Conservation (phyloP, 92 coral and sea anemone species). For the Micromussa lordhowensis region DNA sequence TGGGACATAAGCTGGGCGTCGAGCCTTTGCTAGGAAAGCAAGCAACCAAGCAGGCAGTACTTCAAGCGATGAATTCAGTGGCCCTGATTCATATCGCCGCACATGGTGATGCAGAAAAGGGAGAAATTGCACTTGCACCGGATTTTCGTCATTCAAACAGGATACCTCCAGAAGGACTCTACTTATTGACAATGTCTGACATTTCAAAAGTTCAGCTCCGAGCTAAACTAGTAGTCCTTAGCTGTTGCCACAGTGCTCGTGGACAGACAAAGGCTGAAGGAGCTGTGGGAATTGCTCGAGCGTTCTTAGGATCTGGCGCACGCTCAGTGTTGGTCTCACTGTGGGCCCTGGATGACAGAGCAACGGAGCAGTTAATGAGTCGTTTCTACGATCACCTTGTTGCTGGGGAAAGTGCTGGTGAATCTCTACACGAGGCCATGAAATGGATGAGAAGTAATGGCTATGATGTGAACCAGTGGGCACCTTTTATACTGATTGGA, state of each 20-base stretch:
- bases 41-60: constrained; percentile 21
- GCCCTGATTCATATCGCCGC: neutral
- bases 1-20: neutral
- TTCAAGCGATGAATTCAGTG: neutral
- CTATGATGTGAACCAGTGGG: neutral
- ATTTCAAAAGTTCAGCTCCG: neutral
- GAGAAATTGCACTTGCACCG: neutral
- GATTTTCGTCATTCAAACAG: neutral
- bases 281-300: neutral
- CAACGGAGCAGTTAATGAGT: neutral
- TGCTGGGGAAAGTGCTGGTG: neutral
- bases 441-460: neutral
- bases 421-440: neutral
- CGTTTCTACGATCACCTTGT: neutral
- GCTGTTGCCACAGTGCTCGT: neutral
- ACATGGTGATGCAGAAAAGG: neutral
- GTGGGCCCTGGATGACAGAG: neutral
- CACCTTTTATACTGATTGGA: neutral
- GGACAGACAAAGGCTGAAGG: neutral
- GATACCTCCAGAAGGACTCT: neutral
- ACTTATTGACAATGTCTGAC: neutral
- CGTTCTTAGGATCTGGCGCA: neutral
- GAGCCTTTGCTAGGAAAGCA: constrained; percentile 1
- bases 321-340: neutral
- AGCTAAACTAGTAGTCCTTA: neutral